Base-by-base conservation (phyloP, 2,113 vertebrate genomes). In the Etia nguti region DNA sequence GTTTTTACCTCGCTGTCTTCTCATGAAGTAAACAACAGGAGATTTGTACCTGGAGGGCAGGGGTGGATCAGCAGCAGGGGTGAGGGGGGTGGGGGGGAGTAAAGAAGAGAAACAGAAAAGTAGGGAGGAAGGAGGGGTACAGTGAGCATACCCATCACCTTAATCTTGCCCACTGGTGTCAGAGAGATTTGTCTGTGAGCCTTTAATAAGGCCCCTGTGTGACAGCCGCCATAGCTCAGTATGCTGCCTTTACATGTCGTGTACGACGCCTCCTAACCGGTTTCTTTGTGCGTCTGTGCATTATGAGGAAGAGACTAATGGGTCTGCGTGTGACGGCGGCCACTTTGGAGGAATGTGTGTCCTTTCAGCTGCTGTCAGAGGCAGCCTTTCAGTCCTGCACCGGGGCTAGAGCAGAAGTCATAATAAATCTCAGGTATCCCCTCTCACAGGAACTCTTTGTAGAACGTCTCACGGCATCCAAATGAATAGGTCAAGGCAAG, bases 291-390 rank as follows among this genome's bases (percentile, higher is more conserved):
- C 50, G 8, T 81, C 38, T 80, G 84, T 82, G 79, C 68, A 68
- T 91, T 83, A 86, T 15, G 29, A 80, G 55, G 59, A 56, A 82
- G 81, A 86, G 48, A 79, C 79, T 86, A 88, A 95, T 93, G 90
- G 73, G 62, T 80, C 79, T 87, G 86, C 86, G 81, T 85, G 87
- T 11, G 65, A 92, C 50, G 79, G 79, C 43, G 50, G 52, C 92
- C 89, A 80, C 84, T 80, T 83, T 79, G 41, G 84, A 91, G 91
- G 90, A 96, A 95, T 94, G 91, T 43, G 36, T 43, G 54, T 86
- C 81, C 90, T 94, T 96, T 96, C 87, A 94, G 92, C 83, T 62
- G 88, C 88, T 93, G 94, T 92, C 91, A 92, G 82, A 84, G 3
- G 38, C 83, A 68, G 65, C 79, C 81, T 86, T 94, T 93, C 91